Evolutionary conservation across 1,140 invertebrate species (phyloP).

Genomic region (Onthophagus taurus): DNA sequence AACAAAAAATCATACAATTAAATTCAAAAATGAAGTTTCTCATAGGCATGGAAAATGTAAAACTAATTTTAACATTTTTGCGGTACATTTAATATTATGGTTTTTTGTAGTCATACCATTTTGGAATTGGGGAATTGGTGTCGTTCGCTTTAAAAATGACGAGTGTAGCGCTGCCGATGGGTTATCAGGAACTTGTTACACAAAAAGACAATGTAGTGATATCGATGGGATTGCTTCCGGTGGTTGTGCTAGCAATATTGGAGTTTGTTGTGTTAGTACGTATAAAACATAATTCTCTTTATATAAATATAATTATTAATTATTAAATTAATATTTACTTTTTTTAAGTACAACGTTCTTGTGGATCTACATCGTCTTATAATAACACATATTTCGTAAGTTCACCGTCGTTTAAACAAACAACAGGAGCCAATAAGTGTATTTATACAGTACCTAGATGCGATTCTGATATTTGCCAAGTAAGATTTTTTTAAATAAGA

Average conservation of each 20-base stretch:
- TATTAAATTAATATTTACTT: no score
- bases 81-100: no score
- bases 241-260: slow-evolving; percentile 2
- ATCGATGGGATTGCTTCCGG: slow-evolving; percentile 4
- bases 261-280: slow-evolving; percentile 7
- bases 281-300: no score
- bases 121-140: slow-evolving; percentile 2
- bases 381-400: slow-evolving; percentile 81
- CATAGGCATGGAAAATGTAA: no score
- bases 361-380: slow-evolving; percentile 54
- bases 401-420: slow-evolving; percentile 56
- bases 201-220: slow-evolving; percentile 7
- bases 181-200: slow-evolving; percentile 6
- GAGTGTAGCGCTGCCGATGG: slow-evolving; percentile 1
- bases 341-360: slow-evolving; percentile 53
- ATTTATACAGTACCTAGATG: slow-evolving; percentile 58
- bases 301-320: not conserved
- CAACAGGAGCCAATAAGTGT: slow-evolving; percentile 55
- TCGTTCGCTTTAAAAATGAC: slow-evolving; percentile 1
- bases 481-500: no score
- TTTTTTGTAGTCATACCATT: slow-evolving; percentile 5
- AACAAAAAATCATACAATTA: no score
- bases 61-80: no score
- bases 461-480: slow-evolving; percentile 64
- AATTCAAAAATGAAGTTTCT: no score